phyloP scores from a whole-genome alignment of 2,888 invertebrate genomes.

The Lepidochitona cinerea region DNA sequence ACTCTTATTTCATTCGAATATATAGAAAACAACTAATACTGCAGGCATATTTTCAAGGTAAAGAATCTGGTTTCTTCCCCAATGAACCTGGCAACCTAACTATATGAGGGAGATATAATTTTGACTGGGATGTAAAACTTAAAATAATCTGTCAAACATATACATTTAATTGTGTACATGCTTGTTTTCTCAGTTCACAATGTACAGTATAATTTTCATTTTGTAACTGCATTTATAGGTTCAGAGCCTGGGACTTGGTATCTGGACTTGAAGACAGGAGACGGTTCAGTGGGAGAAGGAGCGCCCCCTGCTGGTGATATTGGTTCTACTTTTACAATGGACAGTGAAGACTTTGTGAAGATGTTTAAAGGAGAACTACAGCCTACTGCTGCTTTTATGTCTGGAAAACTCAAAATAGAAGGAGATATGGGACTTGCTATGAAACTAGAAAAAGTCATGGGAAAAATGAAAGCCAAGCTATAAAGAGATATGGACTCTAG shows the following conservation, averaged over 20 bases:
- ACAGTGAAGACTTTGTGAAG: conserved; percentile 73
- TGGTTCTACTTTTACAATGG: conserved; percentile 90
- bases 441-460: conserved; percentile 81
- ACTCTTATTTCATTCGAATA: no score
- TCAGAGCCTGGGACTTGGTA: conserved; percentile 83
- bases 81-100: no score
- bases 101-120: no score
- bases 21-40: no score
- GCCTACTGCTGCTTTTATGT: conserved; percentile 94
- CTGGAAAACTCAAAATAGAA: conserved; percentile 92
- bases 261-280: conserved; percentile 90
- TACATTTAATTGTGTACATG: background rate
- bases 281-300: conserved; percentile 85
- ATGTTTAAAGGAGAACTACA: conserved; percentile 84
- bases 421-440: conserved; percentile 95
- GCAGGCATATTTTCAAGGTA: no score
- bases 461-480: conserved; percentile 42
- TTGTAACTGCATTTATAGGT: conserved; percentile 75
- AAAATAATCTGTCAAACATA: no score
- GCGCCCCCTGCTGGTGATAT: conserved; percentile 78
- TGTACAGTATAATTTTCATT: background rate
- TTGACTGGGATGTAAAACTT: no score
- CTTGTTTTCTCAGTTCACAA: background rate
- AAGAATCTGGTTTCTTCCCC: no score
- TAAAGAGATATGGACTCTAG: no score